Base-by-base conservation (phyloP, 2,888 invertebrate species). In the Tetramorium bicarinatum region DNA sequence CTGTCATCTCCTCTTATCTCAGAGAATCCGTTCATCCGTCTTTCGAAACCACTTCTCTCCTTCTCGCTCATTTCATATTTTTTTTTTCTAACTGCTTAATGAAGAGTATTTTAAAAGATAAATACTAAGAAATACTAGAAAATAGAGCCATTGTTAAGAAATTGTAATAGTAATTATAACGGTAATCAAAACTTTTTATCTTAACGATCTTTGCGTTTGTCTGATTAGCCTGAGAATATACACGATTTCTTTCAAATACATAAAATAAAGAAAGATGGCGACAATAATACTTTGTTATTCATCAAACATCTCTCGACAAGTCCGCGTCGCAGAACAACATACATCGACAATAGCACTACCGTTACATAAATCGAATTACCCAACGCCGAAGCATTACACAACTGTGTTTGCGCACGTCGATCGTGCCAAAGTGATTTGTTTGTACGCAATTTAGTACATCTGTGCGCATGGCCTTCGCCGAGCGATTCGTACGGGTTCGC, bases 1-100 rank as follows among this genome's bases (percentile, higher is more conserved):
- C 92, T 92, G 93, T 93, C 93, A 92, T 92, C 93, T 93, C 92
- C 88, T 91, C 92, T 93, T 93, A 92, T 93, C 93, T 89, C 88
- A 85, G 83, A 76, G 91, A 90, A 93, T 92, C 91, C 90, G 91
- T 90, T 91, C 92, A 91, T 92, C 92, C 91, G 87, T 91, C 89
- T 91, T 90, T 86, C 86, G n/a, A 79, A 71, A 83, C 75, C 79
- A 66, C 79, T 74, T 76, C 82, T 79, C 67, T 66, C 34, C 54
- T 83, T 21, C 59, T 83, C 67, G 64, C 44, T 41, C 71, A 49
- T 75, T 18, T 66, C 34, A 29, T 52, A 59, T 21, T 41, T 76
- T 6, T 49, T 67, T 38, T 38, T 25, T 29, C 18, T 34, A 29
- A n/a, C 2, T 54, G 13, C 38, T 47, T 61, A 13, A 34, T 18